Conservation (phyloP, 2,113 vertebrate species). For the Bufo gargarizans region DNA sequence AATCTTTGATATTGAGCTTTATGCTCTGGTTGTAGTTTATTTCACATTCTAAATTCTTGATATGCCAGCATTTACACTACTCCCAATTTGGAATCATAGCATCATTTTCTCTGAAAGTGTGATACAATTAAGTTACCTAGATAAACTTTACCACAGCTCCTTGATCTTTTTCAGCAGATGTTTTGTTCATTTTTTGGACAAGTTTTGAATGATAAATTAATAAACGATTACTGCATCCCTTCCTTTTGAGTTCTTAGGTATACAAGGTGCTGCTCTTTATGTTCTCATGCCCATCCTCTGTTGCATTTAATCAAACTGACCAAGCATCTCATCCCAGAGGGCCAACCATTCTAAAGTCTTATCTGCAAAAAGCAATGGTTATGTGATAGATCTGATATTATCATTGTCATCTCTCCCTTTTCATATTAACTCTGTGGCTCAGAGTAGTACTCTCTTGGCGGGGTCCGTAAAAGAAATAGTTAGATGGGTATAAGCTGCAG, state of each 20-base stretch:
- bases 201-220: neutral
- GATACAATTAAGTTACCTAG: neutral
- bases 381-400: constrained; percentile 49
- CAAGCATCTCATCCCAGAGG: constrained; percentile 31
- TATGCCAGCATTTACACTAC: neutral
- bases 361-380: constrained; percentile 26
- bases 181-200: neutral
- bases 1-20: neutral
- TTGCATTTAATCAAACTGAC: constrained; percentile 39
- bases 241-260: neutral
- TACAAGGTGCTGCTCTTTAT: neutral
- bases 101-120: neutral
- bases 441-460: constrained; percentile 44
- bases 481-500: constrained; percentile 44
- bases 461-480: constrained; percentile 49
- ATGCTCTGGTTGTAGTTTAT: too few relatives aligned
- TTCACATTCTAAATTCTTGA: neutral
- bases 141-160: neutral
- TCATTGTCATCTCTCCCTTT: constrained; percentile 23
- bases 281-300: constrained; percentile 27
- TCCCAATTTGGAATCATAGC: neutral
- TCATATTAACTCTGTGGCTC: constrained; percentile 33
- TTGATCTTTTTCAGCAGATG: neutral
- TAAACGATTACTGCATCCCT: neutral
- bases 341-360: constrained; percentile 33